Percentiles rank a stretch among this genome's conserved stretches.
phyloP scores from a whole-genome alignment of 2,888 invertebrate genomes.

The Sabellastarte sp. region DNA sequence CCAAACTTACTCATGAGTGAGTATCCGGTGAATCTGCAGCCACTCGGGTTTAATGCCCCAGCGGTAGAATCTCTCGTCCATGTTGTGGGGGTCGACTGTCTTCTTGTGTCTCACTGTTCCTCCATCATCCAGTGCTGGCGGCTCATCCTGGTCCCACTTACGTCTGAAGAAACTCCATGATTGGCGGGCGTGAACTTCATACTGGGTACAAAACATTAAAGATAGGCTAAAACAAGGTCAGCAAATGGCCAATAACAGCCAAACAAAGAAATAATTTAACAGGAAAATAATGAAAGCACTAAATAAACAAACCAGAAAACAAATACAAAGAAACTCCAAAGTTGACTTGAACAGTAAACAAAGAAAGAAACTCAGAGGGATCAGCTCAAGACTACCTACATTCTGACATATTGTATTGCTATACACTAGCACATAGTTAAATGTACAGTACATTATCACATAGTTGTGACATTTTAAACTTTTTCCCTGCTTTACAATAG shows the following conservation, averaged over 20 bases:
- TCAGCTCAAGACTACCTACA: too few relatives aligned
- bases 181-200: constrained; percentile 88
- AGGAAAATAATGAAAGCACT: background rate
- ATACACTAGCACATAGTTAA: too few relatives aligned
- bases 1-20: constrained; percentile 66
- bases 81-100: constrained; percentile 43
- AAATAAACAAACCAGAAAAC: background rate
- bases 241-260: too few relatives aligned
- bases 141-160: constrained; percentile 93
- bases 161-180: constrained; percentile 87
- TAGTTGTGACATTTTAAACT: too few relatives aligned
- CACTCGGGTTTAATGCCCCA: constrained; percentile 96
- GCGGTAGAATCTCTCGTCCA: constrained; percentile 67
- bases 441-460: too few relatives aligned
- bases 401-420: too few relatives aligned
- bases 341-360: too few relatives aligned
- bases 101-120: constrained; percentile 40
- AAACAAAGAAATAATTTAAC: too few relatives aligned
- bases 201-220: constrained; percentile 59
- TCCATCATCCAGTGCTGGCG: constrained; percentile 84
- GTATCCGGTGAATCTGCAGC: constrained; percentile 87
- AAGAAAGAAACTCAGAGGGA: too few relatives aligned
- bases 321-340: background rate
- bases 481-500: too few relatives aligned
- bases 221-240: too few relatives aligned